Conservation (phyloP, 2,797 vertebrate species). For the Percopsis omiscomaycus region DNA sequence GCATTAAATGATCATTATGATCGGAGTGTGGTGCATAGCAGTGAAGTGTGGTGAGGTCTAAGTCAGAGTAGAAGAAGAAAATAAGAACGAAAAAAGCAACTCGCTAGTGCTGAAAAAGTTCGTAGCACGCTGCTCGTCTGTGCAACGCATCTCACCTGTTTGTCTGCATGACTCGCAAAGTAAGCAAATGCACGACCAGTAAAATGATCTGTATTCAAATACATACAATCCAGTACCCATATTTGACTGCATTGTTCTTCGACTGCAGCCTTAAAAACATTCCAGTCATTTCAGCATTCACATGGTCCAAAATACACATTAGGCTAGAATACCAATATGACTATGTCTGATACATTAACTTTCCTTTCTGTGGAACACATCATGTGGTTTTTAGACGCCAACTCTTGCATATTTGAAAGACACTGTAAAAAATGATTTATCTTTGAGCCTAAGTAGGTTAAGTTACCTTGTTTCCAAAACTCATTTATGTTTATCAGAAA, state of each 20-base stretch:
- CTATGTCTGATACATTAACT: conserved; percentile 31
- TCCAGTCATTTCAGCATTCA: conserved; percentile 40
- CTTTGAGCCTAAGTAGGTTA: too few relatives aligned
- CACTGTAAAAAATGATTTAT: too few relatives aligned
- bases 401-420: conserved; percentile 18
- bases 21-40: not conserved
- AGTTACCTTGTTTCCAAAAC: too few relatives aligned
- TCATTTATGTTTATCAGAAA: too few relatives aligned
- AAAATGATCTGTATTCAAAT: not conserved
- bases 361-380: conserved; percentile 31
- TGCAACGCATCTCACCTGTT: too few relatives aligned
- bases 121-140: too few relatives aligned
- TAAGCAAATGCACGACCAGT: not conserved
- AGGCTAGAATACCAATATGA: conserved; percentile 32
- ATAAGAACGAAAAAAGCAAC: too few relatives aligned
- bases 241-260: conserved; percentile 17
- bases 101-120: too few relatives aligned
- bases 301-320: conserved; percentile 49
- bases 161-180: too few relatives aligned
- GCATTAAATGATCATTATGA: too few relatives aligned
- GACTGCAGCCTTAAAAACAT: conserved; percentile 26
- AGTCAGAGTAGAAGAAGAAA: too few relatives aligned
- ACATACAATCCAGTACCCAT: conserved; percentile 16
- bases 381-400: conserved; percentile 38
- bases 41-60: too few relatives aligned